Percentiles rank a stretch among this genome's conserved stretches.
Conservation (phyloP, 2,797 vertebrate species). For the Poeciliopsis turneri region DNA sequence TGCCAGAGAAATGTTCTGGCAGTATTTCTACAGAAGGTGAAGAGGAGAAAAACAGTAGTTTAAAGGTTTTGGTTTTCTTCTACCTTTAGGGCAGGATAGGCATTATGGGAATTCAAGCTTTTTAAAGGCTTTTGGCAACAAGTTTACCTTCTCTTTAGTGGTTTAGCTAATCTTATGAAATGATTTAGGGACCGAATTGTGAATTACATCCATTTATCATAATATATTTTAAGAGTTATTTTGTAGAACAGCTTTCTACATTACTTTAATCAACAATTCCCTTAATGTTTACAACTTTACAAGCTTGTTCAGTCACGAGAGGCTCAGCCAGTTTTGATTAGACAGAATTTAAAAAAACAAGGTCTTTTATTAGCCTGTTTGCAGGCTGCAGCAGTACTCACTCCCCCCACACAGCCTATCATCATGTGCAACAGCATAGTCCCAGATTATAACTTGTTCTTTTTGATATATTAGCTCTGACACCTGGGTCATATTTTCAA, state of each 20-base stretch:
- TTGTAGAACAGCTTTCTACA: background rate
- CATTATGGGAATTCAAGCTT: background rate
- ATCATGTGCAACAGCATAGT: conserved; percentile 19
- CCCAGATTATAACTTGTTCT: conserved; percentile 38
- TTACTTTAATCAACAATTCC: conserved; percentile 3
- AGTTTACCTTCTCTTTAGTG: background rate
- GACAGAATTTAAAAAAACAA: background rate
- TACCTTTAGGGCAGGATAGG: background rate
- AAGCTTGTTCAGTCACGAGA: conserved; percentile 11
- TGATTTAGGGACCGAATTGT: background rate
- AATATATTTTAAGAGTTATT: background rate
- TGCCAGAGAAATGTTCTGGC: background rate
- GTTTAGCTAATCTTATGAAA: background rate
- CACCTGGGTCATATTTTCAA: conserved; percentile 73
- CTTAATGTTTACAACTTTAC: background rate
- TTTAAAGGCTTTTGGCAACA: background rate
- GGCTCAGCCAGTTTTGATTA: conserved; percentile 2
- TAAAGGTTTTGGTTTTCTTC: background rate
- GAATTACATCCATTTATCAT: conserved; percentile 3
- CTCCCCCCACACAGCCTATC: background rate
- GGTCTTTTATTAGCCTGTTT: conserved; percentile 13
- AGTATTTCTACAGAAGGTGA: background rate
- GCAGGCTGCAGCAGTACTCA: conserved; percentile 9
- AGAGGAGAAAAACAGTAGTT: background rate
- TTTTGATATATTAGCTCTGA: conserved; percentile 73